phyloP scores from a whole-genome alignment of 2,888 invertebrate species.

The Helleia helle region DNA sequence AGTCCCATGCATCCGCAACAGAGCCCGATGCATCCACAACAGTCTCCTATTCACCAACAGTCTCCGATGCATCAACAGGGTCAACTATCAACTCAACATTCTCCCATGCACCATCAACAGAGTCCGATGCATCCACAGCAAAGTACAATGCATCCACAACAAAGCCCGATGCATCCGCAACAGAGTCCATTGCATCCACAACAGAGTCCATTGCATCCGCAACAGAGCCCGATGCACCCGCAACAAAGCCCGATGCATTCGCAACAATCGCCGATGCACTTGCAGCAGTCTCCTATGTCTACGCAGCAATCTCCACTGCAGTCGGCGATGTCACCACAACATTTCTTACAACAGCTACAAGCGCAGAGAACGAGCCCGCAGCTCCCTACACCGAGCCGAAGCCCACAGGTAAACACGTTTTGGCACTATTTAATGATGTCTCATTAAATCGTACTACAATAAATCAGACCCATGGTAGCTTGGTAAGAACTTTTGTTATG shows the following conservation, averaged over 20 bases:
- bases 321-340: conserved; percentile 35
- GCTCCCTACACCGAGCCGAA: conserved; percentile 61
- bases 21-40: conserved; percentile 37
- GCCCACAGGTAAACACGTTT: conserved; percentile 60
- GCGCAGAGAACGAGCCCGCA: conserved; percentile 65
- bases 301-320: conserved; percentile 45
- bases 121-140: conserved; percentile 50
- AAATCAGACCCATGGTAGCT: too few relatives aligned
- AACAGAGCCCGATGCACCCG: conserved; percentile 42
- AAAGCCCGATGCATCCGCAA: conserved; percentile 42
- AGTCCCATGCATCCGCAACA: conserved; percentile 42
- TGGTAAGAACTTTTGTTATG: too few relatives aligned
- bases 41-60: conserved; percentile 40
- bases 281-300: conserved; percentile 42
- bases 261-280: conserved; percentile 35
- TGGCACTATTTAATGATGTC: too few relatives aligned
- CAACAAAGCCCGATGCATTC: conserved; percentile 45
- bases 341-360: conserved; percentile 45
- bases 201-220: conserved; percentile 46
- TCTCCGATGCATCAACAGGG: conserved; percentile 32
- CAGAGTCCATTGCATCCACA: conserved; percentile 46
- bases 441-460: too few relatives aligned
- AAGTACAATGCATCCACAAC: conserved; percentile 44
- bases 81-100: conserved; percentile 45
- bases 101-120: conserved; percentile 44